These are phyloP conservation scores for Erythrolamprus reginae DNA, from an alignment of 2,113 vertebrate genomes.

Conservation along the genomic window DNA sequence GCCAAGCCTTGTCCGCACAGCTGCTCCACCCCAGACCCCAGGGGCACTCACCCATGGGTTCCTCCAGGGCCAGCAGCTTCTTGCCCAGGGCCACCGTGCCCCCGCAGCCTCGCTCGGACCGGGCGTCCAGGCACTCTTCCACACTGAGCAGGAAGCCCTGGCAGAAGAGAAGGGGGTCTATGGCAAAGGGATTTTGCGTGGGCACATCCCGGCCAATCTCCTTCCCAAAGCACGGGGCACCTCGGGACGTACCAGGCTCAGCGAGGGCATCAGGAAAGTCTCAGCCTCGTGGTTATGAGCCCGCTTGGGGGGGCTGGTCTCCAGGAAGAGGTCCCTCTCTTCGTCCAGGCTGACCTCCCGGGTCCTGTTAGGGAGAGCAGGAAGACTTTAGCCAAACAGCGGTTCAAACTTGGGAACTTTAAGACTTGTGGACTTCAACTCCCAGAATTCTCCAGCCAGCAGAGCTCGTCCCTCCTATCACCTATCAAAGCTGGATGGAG, in stretches of 20 bases:
- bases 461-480: too few species aligned
- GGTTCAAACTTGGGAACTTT: not conserved
- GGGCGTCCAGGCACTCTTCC: constrained; percentile 27
- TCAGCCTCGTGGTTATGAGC: constrained; percentile 26
- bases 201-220: not conserved
- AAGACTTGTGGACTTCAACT: not conserved
- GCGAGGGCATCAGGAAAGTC: constrained; percentile 48
- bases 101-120: not conserved
- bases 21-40: accelerated
- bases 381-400: not conserved
- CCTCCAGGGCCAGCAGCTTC: constrained; percentile 29
- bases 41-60: constrained; percentile 48
- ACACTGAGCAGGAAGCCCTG: constrained; percentile 59
- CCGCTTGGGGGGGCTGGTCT: constrained; percentile 45
- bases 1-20: not conserved
- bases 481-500: too few species aligned
- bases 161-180: not conserved
- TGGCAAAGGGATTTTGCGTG: not conserved
- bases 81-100: not conserved
- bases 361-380: constrained; percentile 17
- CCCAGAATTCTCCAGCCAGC: not conserved
- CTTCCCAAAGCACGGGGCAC: not conserved
- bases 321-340: constrained; percentile 42
- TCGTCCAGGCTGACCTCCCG: constrained; percentile 45
- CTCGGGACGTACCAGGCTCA: constrained; percentile 52